Base-by-base conservation (phyloP, 2,113 vertebrate genomes). In the Eptesicus fuscus region DNA sequence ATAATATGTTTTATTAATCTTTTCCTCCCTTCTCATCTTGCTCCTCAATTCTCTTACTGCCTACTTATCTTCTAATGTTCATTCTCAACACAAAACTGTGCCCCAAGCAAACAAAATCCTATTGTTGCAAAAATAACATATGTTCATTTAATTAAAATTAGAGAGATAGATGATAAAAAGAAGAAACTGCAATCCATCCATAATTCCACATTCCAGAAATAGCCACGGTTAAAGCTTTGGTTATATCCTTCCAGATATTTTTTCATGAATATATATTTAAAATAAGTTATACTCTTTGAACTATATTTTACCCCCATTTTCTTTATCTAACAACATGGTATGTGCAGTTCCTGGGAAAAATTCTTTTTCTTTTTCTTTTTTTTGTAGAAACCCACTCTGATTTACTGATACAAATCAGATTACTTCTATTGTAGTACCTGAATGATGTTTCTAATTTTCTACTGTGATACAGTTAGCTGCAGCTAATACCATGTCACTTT, bases 221-320 rank as follows among this genome's bases (percentile, higher is more conserved):
- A 71, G 42, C 11, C 42, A 35, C 51, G 78, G 2, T 28, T 56
- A 90, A 42, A 67, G 17, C 7, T 28, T 53, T n/a, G 18, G 4
- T 65, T 65, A 18, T 51, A 51, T 56, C n/a, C 16, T 74, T 67
- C 76, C 82, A 90, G 77, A 13, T 40, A 32, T 30, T 82, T 70
- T 56, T 70, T 30, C 23, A 37, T 8, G 11, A 91, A 77, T 25
- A 51, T 18, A n/a, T 63, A 88, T 80, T 74, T n/a, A 61, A 73
- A 95, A 93, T 11, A 89, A 78, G 32, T 44, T 51, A 32, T 23
- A 74, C 7, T 93, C 53, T 93, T 94, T n/a, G 70, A 93, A 90
- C 9, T 83, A 40, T 32, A 7, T 67, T 65, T 65, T 65, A 32
- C 28, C 73, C 73, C 16, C 28, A 47, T 47, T 51, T 77, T 77